A percentile compares a stretch with the other conserved stretches of the same genome.
Evolutionary conservation across 2,888 invertebrate species (phyloP).

Genomic region (Axea sp.): DNA sequence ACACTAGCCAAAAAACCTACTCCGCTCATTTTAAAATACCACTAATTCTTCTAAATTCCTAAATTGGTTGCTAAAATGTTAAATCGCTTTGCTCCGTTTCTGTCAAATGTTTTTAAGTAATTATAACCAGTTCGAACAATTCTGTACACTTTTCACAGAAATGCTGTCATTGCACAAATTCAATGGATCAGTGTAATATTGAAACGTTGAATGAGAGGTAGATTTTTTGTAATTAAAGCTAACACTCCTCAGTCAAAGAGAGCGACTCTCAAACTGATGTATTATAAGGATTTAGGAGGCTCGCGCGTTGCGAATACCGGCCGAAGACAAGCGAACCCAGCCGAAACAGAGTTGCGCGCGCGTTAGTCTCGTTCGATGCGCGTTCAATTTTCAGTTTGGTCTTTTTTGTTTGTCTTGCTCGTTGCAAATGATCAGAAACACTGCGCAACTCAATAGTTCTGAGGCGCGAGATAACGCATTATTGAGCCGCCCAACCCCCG

Average conservation of each 20-base stretch:
- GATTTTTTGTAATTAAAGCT: too few relatives aligned
- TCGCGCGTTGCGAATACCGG: slow-evolving; percentile 55
- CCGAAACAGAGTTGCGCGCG: slow-evolving; percentile 50
- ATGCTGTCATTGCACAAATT: too few relatives aligned
- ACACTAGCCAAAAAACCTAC: slow-evolving; percentile 82
- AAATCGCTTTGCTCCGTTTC: too few relatives aligned
- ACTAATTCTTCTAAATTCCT: too few relatives aligned
- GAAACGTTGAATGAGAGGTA: too few relatives aligned
- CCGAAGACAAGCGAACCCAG: slow-evolving; percentile 54
- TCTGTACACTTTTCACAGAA: too few relatives aligned
- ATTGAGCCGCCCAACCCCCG: slow-evolving; percentile 15
- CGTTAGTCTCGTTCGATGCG: slow-evolving; percentile 47
- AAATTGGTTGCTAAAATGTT: neutral
- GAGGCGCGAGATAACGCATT: slow-evolving; percentile 23
- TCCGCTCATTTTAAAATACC: slow-evolving; percentile 80
- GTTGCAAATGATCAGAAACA: slow-evolving; percentile 11
- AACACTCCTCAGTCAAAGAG: slow-evolving; percentile 67
- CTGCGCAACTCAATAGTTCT: slow-evolving; percentile 37
- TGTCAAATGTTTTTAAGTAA: too few relatives aligned
- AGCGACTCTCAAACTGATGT: slow-evolving; percentile 70
- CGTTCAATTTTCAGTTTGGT: slow-evolving; percentile 46
- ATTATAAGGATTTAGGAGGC: slow-evolving; percentile 46
- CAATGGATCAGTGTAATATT: too few relatives aligned
- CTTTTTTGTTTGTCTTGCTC: slow-evolving; percentile 5
- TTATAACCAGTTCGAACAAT: too few relatives aligned